phyloP scores from a whole-genome alignment of 2,113 vertebrate genomes.

The Pseudorasbora parva region DNA sequence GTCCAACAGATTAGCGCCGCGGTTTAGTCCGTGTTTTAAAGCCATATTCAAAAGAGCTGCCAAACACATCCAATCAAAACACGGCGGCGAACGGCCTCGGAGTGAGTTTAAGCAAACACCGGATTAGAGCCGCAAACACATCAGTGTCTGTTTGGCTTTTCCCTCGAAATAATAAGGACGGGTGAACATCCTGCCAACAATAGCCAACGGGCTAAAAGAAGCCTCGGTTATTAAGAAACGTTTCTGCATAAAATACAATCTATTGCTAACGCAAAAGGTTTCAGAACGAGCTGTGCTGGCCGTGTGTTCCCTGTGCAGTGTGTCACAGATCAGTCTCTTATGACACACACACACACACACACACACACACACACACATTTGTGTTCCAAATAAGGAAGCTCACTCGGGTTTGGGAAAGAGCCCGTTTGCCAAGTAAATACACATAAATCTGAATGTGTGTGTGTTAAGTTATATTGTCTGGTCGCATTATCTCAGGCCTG shows the following conservation, averaged over 20 bases:
- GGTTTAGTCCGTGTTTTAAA: constrained; percentile 2
- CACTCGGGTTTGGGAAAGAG: not conserved
- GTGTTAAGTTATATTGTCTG: not conserved
- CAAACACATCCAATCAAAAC: constrained; percentile 17
- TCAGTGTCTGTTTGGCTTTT: constrained; percentile 15
- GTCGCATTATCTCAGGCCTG: constrained; percentile 7
- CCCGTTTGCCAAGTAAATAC: not conserved
- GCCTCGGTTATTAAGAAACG: not conserved
- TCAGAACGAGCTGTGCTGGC: too few species aligned
- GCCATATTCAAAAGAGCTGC: not conserved
- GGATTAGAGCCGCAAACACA: constrained; percentile 1
- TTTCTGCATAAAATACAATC: too few species aligned
- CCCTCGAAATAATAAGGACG: not conserved
- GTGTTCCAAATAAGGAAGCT: not conserved
- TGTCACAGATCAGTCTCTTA: too few species aligned
- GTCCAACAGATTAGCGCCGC: constrained; percentile 15
- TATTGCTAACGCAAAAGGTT: too few species aligned
- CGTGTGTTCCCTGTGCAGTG: not conserved
- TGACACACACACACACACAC: too few species aligned
- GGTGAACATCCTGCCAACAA: constrained; percentile 11
- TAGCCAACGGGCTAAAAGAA: not conserved
- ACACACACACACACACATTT: too few species aligned
- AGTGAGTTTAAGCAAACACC: constrained; percentile 33
- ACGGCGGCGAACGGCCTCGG: not conserved
- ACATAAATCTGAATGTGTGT: not conserved